These are phyloP conservation scores for Squalus acanthias DNA, from an alignment of 2,797 vertebrate genomes.

Conservation along the genomic window DNA sequence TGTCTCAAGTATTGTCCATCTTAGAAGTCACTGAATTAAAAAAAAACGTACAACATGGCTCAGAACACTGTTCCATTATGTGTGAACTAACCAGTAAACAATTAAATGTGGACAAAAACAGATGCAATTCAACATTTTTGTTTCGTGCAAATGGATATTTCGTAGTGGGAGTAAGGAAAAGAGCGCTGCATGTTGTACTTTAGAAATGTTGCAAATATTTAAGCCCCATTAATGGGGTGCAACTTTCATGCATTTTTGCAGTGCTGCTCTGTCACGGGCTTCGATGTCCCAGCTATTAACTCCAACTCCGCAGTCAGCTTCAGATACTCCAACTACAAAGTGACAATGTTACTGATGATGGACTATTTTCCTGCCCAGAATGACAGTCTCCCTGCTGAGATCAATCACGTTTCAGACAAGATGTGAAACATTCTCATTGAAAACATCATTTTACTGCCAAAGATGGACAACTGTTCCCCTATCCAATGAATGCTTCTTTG, in stretches of 20 bases:
- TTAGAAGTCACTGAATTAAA: neutral
- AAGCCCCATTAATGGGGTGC: neutral
- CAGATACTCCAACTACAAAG: neutral
- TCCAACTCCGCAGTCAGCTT: neutral
- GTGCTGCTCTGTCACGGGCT: neutral
- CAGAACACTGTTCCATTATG: neutral
- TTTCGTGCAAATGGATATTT: neutral
- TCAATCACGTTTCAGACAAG: neutral
- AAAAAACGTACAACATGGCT: neutral
- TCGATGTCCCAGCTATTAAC: neutral
- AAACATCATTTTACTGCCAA: neutral
- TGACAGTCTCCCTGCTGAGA: neutral
- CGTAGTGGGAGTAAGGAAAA: neutral
- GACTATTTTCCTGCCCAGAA: neutral
- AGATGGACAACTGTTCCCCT: neutral
- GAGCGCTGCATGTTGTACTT: neutral
- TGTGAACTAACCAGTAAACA: neutral
- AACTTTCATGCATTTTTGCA: neutral
- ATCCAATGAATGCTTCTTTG: neutral
- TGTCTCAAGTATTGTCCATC: neutral
- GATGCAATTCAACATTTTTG: neutral
- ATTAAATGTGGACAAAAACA: neutral
- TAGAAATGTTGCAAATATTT: neutral
- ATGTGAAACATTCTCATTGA: neutral
- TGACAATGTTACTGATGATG: neutral